Base-by-base conservation (phyloP, 2,113 vertebrate genomes). In the Scalopus aquaticus region DNA sequence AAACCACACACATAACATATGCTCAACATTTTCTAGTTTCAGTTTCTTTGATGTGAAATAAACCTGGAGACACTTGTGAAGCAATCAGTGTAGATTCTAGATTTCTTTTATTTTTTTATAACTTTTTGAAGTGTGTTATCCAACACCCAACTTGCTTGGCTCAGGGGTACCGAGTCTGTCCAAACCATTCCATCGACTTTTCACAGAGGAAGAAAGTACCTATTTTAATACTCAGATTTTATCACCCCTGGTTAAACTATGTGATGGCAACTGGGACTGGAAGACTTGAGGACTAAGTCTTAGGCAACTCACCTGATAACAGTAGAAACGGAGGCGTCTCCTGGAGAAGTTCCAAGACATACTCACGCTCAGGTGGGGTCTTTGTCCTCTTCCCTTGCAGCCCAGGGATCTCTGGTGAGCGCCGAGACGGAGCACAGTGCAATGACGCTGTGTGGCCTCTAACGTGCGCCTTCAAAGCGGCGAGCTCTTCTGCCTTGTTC, bases 11-110 rank as follows among this genome's bases (percentile, higher is more conserved):
- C 6, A 54, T 49, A 69, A 70, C 60, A 80, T 51, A 84, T 81
- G 85, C 37, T 94, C 37, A 74, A 11, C 46, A 44, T 67, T 93
- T 88, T 77, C 39, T 46, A n/a, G 42, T 78, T 93, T 93, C 10
- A 46, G 39, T 81, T 67, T 69, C 73, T 96, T 84, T 79, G 26
- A 93, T 49, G 46, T 10, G 4, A 87, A 74, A 73, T 32, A 62
- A 94, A 88, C 54, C 56, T 81, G 9, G 65, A 51, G 46, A 85
- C 6, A 79, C 16, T 11, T 46, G 81, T 77, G 78, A 95, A 90
- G 17, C 39, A 58, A 73, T 83, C 78, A 28, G 54, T 65, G 54
- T 32, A 76, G 37, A 94, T 58, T 70, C 44, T 84, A 80, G 44
- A 22, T 26, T 60, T 24, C 17, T 69, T 32, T 90, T 72, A 70